Evolutionary conservation across 2,797 vertebrate species (phyloP).

Genomic region (Morus bassanus): DNA sequence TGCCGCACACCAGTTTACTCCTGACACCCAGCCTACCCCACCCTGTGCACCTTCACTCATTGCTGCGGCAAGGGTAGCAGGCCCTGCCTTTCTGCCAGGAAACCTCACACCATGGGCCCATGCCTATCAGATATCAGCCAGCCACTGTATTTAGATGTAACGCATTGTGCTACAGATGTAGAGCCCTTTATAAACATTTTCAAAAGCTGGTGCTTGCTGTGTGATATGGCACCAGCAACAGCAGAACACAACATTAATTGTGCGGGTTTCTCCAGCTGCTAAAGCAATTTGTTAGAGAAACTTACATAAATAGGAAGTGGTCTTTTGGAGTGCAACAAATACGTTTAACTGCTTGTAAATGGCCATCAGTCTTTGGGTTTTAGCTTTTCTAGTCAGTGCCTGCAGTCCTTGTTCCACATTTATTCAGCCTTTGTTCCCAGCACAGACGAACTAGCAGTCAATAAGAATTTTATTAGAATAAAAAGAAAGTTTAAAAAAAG

Average conservation of each 20-base stretch:
- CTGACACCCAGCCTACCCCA: neutral
- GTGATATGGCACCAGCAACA: neutral
- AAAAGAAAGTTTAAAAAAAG: neutral
- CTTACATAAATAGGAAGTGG: neutral
- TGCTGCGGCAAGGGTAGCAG: fast-evolving
- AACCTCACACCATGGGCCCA: fast-evolving
- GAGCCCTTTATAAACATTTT: neutral
- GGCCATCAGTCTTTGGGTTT: neutral
- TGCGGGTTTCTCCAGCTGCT: neutral
- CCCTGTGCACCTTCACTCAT: fast-evolving
- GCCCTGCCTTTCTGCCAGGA: neutral
- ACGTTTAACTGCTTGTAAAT: neutral
- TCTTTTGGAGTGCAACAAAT: neutral
- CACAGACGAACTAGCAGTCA: neutral
- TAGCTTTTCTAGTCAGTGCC: neutral
- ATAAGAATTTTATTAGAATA: neutral
- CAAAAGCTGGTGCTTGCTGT: neutral
- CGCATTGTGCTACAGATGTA: neutral
- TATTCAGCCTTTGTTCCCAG: neutral
- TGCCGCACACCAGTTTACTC: fast-evolving
- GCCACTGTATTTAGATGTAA: neutral
- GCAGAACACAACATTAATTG: neutral
- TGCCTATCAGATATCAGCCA: neutral
- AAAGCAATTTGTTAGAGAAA: neutral
- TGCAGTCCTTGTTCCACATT: neutral